Evolutionary conservation across 2,797 vertebrate species (phyloP), one percentile per base, ranked within the genome.

Genomic region (Pseudomugil tenellus): DNA sequence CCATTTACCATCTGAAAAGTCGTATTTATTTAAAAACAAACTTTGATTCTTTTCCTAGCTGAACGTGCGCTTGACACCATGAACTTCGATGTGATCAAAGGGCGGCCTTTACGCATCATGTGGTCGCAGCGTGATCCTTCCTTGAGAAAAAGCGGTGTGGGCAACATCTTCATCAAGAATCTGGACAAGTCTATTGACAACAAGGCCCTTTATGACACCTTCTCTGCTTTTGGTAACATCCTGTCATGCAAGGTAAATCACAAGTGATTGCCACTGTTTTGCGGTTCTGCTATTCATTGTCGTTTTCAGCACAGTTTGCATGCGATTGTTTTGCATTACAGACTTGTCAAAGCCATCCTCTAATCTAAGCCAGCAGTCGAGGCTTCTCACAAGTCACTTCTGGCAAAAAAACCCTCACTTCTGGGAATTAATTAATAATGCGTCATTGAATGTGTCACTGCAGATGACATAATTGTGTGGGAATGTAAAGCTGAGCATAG

Each of bases 91-190:
- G 97, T 99, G 81, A 99, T 99, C 87, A 99, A 99, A 87, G 98
- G 98, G 77, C 95, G 96, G 62, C 98, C 98, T 35, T 95, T 99
- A 56, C 96, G 98, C 81, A 99, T 99, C 88, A 99, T 99, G 98
- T 99, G 98, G 98, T 94, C 97, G 65, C 98, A 99, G 91, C 96
- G 98, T 61, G 98, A 99, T 93, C 98, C 98, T 0, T 98, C 98
- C 25, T 92, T 99, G 86, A 96, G 97, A 79, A 98, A 98, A 91
- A 98, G 97, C 0, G 98, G 98, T 0, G 97, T 99, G 4, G 98
- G 98, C 74, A 99, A 99, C 93, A 98, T 99, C 90, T 99, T 99
- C 92, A 99, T 99, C 90, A 99, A 99, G 90, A 99, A 99, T 74
- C 92, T 99, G 76, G 98, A 99, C 90, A 98, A 99, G 92, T 99